Evolutionary conservation across 2,888 invertebrate genomes (phyloP).

Genomic region (Thumatha senex): DNA sequence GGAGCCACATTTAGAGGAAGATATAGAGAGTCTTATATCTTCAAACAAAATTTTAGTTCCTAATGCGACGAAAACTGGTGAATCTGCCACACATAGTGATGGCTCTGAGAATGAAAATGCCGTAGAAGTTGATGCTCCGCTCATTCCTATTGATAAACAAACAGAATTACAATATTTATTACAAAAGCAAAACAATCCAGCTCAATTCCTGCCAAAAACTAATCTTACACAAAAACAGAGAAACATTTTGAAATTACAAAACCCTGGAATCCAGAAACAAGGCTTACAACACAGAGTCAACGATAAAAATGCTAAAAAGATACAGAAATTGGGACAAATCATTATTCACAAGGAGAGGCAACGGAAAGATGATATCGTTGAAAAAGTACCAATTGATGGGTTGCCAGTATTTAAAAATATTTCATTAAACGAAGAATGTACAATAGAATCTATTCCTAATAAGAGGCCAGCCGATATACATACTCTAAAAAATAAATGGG

Average conservation of each 20-base stretch:
- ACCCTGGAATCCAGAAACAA: slow-evolving; percentile 62
- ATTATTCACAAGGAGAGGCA: slow-evolving; percentile 60
- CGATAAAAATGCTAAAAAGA: slow-evolving; percentile 72
- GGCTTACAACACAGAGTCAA: slow-evolving; percentile 65
- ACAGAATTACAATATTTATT: slow-evolving; percentile 75
- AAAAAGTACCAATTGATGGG: slow-evolving; percentile 57
- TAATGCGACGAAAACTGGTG: slow-evolving; percentile 51
- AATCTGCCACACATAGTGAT: slow-evolving; percentile 54
- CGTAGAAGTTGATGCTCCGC: slow-evolving; percentile 59
- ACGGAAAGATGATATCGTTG: slow-evolving; percentile 49
- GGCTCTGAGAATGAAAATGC: slow-evolving; percentile 58
- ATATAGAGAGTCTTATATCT: slow-evolving; percentile 78
- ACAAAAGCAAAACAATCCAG: slow-evolving; percentile 78
- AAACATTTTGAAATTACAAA: slow-evolving; percentile 66
- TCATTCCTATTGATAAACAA: slow-evolving; percentile 69
- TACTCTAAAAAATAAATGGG: slow-evolving; percentile 79
- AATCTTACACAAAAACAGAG: slow-evolving; percentile 69
- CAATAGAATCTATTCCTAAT: slow-evolving; percentile 82
- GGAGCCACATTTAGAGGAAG: slow-evolving; percentile 62
- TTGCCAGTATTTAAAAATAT: slow-evolving; percentile 65
- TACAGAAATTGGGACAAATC: slow-evolving; percentile 75
- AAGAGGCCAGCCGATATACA: slow-evolving; percentile 73
- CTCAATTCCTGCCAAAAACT: slow-evolving; percentile 68
- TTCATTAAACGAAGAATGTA: slow-evolving; percentile 83
- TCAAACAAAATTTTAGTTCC: slow-evolving; percentile 77